Percentiles rank a stretch among this genome's conserved stretches.
These are phyloP conservation scores for Lithophane socia DNA, from an alignment of 2,888 invertebrate species.

Conservation along the genomic window DNA sequence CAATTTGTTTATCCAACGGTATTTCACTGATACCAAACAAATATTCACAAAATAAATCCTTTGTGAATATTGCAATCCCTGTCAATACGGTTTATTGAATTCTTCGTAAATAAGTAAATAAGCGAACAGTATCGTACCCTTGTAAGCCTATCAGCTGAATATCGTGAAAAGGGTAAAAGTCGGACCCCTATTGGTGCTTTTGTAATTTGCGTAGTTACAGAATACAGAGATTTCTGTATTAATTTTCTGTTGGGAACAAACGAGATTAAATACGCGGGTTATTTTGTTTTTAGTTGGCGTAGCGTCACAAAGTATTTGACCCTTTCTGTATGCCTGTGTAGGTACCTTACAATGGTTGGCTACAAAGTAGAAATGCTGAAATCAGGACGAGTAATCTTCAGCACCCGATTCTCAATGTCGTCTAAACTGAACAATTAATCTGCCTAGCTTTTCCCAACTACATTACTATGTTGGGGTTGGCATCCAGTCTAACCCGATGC, in stretches of 20 bases:
- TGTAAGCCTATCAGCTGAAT: conserved; percentile 59
- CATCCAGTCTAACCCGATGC: too few relatives aligned
- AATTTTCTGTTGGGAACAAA: conserved; percentile 44
- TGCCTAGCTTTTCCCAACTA: too few relatives aligned
- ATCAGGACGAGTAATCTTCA: not conserved
- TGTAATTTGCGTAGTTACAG: conserved; percentile 37
- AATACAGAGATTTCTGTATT: conserved; percentile 27
- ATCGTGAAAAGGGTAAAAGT: conserved; percentile 52
- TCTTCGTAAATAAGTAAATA: conserved; percentile 61
- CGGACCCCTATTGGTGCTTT: conserved; percentile 30
- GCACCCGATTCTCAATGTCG: too few relatives aligned
- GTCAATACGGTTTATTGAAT: conserved; percentile 63
- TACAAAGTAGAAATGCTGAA: not conserved
- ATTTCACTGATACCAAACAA: conserved; percentile 43
- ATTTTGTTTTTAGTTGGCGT: conserved; percentile 27
- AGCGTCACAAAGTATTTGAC: conserved; percentile 1
- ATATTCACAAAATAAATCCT: conserved; percentile 44
- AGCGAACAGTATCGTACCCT: conserved; percentile 52
- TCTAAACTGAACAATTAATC: too few relatives aligned
- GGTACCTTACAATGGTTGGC: not conserved
- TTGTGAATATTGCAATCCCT: conserved; percentile 45
- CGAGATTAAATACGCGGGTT: conserved; percentile 21
- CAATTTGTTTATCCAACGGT: conserved; percentile 12
- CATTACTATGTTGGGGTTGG: too few relatives aligned
- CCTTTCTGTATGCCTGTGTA: not conserved